Conservation (phyloP, 2,113 vertebrate genomes). For the Lates calcarifer region DNA sequence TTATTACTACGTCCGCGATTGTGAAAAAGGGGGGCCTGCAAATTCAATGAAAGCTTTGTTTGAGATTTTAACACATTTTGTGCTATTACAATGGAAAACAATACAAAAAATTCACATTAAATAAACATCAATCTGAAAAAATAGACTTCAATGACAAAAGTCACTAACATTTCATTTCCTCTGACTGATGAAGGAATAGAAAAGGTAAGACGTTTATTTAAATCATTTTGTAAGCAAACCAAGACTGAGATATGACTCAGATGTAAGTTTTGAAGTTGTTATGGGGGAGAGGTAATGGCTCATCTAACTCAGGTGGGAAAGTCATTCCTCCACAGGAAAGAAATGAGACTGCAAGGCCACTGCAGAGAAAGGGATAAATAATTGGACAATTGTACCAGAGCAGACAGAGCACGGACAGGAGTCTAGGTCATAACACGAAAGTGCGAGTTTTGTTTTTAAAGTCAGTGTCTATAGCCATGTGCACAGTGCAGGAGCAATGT, state of each 20-base stretch:
- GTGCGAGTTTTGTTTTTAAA: slow-evolving; percentile 56
- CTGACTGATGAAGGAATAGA: neutral
- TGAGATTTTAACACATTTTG: slow-evolving; percentile 10
- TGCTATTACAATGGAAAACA: slow-evolving; percentile 6
- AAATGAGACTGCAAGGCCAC: slow-evolving; percentile 59
- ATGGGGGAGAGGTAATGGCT: slow-evolving; percentile 47
- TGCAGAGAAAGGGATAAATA: slow-evolving; percentile 62
- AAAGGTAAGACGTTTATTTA: slow-evolving; percentile 16
- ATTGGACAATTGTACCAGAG: slow-evolving; percentile 61
- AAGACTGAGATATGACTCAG: slow-evolving; percentile 39
- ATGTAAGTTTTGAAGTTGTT: slow-evolving; percentile 27
- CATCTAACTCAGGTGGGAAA: slow-evolving; percentile 55
- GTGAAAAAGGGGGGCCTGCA: slow-evolving; percentile 13
- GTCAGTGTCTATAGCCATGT: slow-evolving; percentile 14
- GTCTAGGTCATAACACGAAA: slow-evolving; percentile 59
- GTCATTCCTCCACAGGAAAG: slow-evolving; percentile 57
- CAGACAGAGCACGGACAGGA: slow-evolving; percentile 44
- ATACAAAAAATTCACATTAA: slow-evolving; percentile 9
- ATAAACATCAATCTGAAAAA: neutral
- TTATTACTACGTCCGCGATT: slow-evolving; percentile 24
- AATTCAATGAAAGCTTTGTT: slow-evolving; percentile 25
- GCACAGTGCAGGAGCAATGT: neutral
- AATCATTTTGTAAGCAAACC: slow-evolving; percentile 17
- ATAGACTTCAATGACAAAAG: neutral
- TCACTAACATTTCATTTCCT: slow-evolving; percentile 1